Base-by-base conservation (phyloP, 2,888 invertebrate species). In the Amphiduros pacificus region DNA sequence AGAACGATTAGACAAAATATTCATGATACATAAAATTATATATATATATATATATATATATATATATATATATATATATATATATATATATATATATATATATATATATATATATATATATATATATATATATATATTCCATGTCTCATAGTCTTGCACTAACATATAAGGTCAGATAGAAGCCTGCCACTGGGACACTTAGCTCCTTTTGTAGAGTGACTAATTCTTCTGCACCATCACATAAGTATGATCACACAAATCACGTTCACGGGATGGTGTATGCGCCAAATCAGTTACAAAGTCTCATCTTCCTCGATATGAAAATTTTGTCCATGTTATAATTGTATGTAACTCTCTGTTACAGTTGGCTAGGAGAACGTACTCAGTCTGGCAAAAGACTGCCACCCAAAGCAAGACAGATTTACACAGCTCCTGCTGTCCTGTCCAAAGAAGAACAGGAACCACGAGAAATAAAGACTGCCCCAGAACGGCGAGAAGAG, bases 361-460 rank as follows among this genome's bases (percentile, higher is more conserved):
- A 11, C 59, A 59, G 59, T 24, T 59, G 59, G 59, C 53, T 59
- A 4, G 59, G 59, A n/a, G 52, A 59, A 22, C 20, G 53, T 22
- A 53, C 52, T 1, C 40, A 28, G 2, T 53, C 52, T 14, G 59
- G 59, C 5, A 49, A 36, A 17, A 49, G 58, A 6, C 14, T 32
- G 14, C 49, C 49, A 2, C 31, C 48, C 2, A 49, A 32, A 6
- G 50, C 49, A 17, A 2, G 58, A n/a, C 41, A 41, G 9, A 58
- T 49, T 5, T 50, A 32, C 29, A 36, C 40, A 20, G 58, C 58
- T 17, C 50, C 50, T 4, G 49, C 58, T 1, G 22, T n/a, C 1
- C 31, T 49, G 2, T 32, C 49, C 32, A 28, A 32, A 29, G 50
- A 58, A 11, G 58, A 50, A 27, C 24, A 14, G 1, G 58, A 32